phyloP scores from a whole-genome alignment of 2,888 invertebrate genomes.

The Cephalotes varians region DNA sequence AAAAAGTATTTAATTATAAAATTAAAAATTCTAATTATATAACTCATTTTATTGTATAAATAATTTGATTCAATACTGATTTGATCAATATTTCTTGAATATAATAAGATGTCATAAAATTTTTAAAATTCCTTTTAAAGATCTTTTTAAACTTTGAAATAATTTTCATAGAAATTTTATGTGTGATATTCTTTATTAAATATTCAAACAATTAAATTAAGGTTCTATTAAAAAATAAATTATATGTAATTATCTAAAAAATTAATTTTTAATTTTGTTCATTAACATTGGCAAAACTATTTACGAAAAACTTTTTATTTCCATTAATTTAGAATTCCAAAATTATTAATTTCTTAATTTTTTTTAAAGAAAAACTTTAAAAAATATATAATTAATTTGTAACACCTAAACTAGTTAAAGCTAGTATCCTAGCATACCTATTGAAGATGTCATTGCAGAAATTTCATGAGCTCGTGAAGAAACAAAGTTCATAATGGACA shows the following conservation, averaged over 20 bases:
- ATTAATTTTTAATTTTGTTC: neutral
- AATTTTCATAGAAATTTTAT: neutral
- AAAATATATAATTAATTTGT: neutral
- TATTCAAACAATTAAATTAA: neutral
- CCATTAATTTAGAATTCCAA: no score
- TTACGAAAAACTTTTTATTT: neutral
- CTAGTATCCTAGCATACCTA: slow-evolving; percentile 86
- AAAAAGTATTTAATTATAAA: neutral
- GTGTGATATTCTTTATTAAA: neutral
- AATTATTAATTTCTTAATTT: no score
- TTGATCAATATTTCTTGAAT: neutral
- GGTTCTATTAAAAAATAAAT: neutral
- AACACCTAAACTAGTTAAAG: no score
- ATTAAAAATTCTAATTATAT: neutral
- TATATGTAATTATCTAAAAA: neutral
- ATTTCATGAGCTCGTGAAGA: slow-evolving; percentile 91
- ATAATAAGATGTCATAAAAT: neutral
- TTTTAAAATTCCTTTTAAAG: neutral
- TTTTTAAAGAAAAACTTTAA: neutral
- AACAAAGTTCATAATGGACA: slow-evolving; percentile 89
- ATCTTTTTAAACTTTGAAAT: no score
- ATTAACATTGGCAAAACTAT: neutral
- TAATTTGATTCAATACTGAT: neutral
- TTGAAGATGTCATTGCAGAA: slow-evolving; percentile 89
- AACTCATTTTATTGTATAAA: neutral